Evolutionary conservation across 2,888 invertebrate species (phyloP), one percentile per base, ranked within the genome.

Genomic region (Hyalella azteca): DNA sequence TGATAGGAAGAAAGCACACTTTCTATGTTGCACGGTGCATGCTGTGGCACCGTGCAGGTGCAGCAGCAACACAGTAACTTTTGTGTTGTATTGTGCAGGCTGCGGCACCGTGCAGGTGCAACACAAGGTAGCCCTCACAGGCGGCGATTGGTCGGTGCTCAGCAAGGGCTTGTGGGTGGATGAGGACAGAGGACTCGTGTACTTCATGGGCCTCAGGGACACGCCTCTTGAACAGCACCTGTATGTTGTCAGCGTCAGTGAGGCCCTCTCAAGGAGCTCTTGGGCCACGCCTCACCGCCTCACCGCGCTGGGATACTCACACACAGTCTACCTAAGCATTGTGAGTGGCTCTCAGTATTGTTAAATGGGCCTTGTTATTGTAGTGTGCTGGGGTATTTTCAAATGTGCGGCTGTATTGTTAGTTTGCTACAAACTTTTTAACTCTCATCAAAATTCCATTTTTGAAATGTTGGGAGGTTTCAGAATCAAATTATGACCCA

Each of bases 91-190:
- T 49, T 29, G 49, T 32, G 1, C 78, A 84, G 82, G 81, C 36
- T 49, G 83, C 45, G 81, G 82, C 36, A 41, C 82, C 19, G 80
- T 81, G 29, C 80, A 82, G 73, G 39, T 84, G 32, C 66, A 84
- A 2, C 81, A 82, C 32, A 86, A 86, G 85, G 90, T 93, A 41
- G 91, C 93, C 0, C 89, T 97, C 85, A 97, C 97, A 0, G 91
- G 91, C 19, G 97, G 97, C 0, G 94, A 95, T n/a, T 97, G 97
- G 97, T 96, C 96, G 88, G 95, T 97, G 26, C 90, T 95, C 86
- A 93, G 94, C 40, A 91, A 92, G 82, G 93, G 93, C 88, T 90
- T 97, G 78, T 97, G 96, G 95, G 93, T 97, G 49, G 96, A 98
- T 88, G 91, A 91, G 83, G 87, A 90, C 3, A 90, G 92, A 84